Evolutionary conservation across 2,113 vertebrate species (phyloP), one percentile per base, ranked within the genome.

Genomic region (Gymnobelideus leadbeateri): DNA sequence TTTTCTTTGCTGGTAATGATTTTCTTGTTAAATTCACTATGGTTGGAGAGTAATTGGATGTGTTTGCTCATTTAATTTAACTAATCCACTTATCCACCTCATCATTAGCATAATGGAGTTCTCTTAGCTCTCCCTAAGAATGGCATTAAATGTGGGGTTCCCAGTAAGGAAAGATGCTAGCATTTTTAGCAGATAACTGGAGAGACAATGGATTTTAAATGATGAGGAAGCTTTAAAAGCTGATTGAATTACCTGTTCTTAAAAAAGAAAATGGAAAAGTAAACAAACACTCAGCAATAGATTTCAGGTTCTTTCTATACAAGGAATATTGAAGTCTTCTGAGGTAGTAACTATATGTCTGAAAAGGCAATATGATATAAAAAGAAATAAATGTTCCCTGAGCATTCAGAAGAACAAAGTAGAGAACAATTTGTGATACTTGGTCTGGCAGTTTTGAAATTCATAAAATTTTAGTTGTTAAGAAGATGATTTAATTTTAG

Each of bases 21-120:
- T 96, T 96, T 91, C 93, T 96, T 95, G 84, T 97, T 97, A 95
- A 96, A 4, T 97, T 98, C 55, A 96, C 24, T 97, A 92, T 91
- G 57, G 92, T 61, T 97, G 90, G 51, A 93, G 94, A 96, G 93
- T 95, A 98, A 97, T 94, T 96, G 94, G 92, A 92, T 96, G 55
- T 91, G 68, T 95, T 98, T 97, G 92, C 92, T 97, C 97, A 98
- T 95, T 97, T 95, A 97, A 96, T 97, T 97, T 97, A 96, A 96
- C 94, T 89, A 95, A 97, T 96, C 92, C 89, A 92, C 93, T 97
- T 95, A 95, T 94, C 55, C 95, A 91, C 24, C 89, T 96, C 91
- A 54, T 97, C 96, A 96, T 97, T 94, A 97, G 84, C 94, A 95
- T 96, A 97, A 95, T 96, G 93, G 96, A 95, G 68, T 96, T 95